Evolutionary conservation across 2,888 invertebrate genomes (phyloP).

Genomic region (Scelioninae gen. 1): DNA sequence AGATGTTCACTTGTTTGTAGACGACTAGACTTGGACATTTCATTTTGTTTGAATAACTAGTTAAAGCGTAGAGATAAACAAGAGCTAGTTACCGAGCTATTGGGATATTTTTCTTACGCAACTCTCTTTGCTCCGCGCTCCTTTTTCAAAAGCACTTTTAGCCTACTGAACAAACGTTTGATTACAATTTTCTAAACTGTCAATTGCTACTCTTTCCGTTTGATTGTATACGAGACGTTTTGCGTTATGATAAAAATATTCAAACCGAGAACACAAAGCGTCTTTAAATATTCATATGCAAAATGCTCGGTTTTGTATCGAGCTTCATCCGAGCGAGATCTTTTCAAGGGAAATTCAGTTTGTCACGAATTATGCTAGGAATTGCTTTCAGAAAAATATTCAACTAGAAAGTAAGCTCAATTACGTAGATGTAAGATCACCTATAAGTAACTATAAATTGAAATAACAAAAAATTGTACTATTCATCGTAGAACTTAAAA

Average conservation of each 20-base stretch:
- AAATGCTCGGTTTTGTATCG: constrained; percentile 16
- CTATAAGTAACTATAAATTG: constrained; percentile 11
- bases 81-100: constrained; percentile 14
- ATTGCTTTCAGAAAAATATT: constrained; percentile 54
- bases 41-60: constrained; percentile 13
- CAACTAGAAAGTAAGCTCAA: constrained; percentile 56
- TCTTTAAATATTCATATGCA: constrained; percentile 5
- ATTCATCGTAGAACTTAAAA: constrained; percentile 26
- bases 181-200: constrained; percentile 37
- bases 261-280: not conserved
- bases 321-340: constrained; percentile 1
- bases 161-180: constrained; percentile 43
- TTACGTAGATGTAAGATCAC: constrained; percentile 49
- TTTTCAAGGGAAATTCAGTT: constrained; percentile 46
- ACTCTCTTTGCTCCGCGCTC: constrained; percentile 33
- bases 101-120: constrained; percentile 51
- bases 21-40: not conserved
- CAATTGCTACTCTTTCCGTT: constrained; percentile 11
- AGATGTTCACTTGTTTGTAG: constrained; percentile 15
- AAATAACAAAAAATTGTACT: constrained; percentile 18
- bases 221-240: not conserved
- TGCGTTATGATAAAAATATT: not conserved
- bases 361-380: constrained; percentile 40
- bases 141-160: constrained; percentile 36
- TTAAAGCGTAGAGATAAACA: constrained; percentile 4